Evolutionary conservation across 2,797 vertebrate species (phyloP).

Genomic region (Carcharodon carcharias): DNA sequence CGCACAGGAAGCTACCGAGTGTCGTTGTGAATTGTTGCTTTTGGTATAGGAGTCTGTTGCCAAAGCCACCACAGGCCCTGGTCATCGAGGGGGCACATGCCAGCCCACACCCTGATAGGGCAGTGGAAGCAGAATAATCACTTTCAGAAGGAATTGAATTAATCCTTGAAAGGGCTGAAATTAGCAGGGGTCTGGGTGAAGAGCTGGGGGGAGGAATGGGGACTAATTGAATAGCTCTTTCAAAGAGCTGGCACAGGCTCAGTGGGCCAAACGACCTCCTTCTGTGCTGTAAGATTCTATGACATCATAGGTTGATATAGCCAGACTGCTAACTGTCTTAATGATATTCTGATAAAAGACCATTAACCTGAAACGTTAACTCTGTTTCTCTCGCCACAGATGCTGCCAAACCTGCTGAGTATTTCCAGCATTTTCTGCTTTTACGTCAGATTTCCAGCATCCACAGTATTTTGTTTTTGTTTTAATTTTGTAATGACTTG

Average conservation of each 20-base stretch:
- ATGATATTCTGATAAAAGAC: neutral
- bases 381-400: neutral
- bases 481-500: neutral
- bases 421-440: neutral
- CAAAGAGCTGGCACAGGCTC: neutral
- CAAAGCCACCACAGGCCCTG: too few species aligned
- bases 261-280: neutral
- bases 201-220: neutral
- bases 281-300: neutral
- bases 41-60: too few species aligned
- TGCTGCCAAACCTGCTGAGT: neutral
- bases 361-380: neutral
- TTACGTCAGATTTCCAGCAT: neutral
- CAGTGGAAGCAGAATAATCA: neutral
- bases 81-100: too few species aligned
- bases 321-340: neutral
- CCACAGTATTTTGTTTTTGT: neutral
- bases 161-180: neutral
- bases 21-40: too few species aligned
- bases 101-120: neutral
- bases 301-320: neutral
- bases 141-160: neutral
- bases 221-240: neutral
- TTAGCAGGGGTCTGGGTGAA: neutral
- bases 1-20: too few species aligned